Evolutionary conservation across 2,797 vertebrate species (phyloP).

Genomic region (Acropternis orthonyx): DNA sequence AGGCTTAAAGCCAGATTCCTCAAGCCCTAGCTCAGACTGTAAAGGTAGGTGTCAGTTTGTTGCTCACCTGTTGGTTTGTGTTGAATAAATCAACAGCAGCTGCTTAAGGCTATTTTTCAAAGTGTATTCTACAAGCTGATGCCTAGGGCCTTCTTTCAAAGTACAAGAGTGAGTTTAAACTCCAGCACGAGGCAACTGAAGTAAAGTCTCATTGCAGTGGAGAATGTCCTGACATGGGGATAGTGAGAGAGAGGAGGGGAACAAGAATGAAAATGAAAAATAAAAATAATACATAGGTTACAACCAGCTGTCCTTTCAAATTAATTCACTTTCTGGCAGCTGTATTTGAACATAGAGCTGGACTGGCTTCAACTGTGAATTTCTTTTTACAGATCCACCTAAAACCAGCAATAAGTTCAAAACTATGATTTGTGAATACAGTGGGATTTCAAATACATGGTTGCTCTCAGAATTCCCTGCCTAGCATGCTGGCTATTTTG

Average conservation of each 20-base stretch:
- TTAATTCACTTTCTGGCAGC: background rate
- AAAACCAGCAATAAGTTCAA: background rate
- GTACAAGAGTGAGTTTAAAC: background rate
- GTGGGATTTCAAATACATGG: background rate
- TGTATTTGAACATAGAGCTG: background rate
- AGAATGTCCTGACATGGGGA: background rate
- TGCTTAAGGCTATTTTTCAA: background rate
- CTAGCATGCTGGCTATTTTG: background rate
- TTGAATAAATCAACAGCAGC: background rate
- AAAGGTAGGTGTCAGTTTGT: background rate
- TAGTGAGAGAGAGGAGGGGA: background rate
- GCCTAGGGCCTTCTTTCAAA: background rate
- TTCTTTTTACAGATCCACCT: background rate
- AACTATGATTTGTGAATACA: background rate
- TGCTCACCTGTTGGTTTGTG: background rate
- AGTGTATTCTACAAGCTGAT: background rate
- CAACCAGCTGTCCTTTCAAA: background rate
- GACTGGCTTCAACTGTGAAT: background rate
- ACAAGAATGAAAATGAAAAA: background rate
- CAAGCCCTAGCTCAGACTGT: background rate
- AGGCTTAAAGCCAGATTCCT: background rate
- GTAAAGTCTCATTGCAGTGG: background rate
- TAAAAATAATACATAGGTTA: background rate
- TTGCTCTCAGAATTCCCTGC: background rate
- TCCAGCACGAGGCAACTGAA: background rate